Conservation (phyloP, 2,888 invertebrate species). For the Leistus spinibarbis region DNA sequence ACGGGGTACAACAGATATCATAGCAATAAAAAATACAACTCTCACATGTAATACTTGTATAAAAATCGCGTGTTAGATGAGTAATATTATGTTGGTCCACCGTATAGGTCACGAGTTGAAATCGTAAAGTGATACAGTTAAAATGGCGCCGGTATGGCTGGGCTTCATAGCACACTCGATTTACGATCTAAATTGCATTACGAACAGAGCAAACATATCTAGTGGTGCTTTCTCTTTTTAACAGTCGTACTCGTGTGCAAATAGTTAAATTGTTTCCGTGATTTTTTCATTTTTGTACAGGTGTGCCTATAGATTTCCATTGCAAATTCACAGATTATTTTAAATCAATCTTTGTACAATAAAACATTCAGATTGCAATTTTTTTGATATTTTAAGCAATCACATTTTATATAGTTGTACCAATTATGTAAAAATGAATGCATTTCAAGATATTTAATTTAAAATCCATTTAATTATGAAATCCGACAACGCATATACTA, state of each 20-base stretch:
- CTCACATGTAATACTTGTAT: background rate
- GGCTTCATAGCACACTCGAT: constrained; percentile 3
- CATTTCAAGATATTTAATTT: too few species aligned
- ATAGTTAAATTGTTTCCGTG: background rate
- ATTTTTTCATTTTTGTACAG: background rate
- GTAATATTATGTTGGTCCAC: background rate
- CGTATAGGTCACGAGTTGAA: constrained; percentile 26
- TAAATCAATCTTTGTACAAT: too few species aligned
- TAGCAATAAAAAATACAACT: constrained; percentile 12
- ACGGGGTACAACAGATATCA: constrained; percentile 12
- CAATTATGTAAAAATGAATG: too few species aligned
- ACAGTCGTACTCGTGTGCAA: background rate
- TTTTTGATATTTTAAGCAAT: too few species aligned
- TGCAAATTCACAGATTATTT: too few species aligned
- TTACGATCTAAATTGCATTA: constrained; percentile 27
- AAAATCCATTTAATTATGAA: too few species aligned
- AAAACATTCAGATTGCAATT: too few species aligned
- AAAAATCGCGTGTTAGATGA: background rate
- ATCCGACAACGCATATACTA: too few species aligned
- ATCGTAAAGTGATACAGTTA: constrained; percentile 35
- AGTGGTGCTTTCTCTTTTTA: background rate
- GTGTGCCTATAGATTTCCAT: background rate
- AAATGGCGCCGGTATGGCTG: constrained; percentile 32
- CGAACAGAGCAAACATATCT: constrained; percentile 4
- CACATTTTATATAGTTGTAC: too few species aligned